A percentile compares a stretch with the other conserved stretches of the same genome.
These are phyloP conservation scores for Chrysoperla carnea DNA, from an alignment of 1,140 invertebrate genomes.

Conservation along the genomic window DNA sequence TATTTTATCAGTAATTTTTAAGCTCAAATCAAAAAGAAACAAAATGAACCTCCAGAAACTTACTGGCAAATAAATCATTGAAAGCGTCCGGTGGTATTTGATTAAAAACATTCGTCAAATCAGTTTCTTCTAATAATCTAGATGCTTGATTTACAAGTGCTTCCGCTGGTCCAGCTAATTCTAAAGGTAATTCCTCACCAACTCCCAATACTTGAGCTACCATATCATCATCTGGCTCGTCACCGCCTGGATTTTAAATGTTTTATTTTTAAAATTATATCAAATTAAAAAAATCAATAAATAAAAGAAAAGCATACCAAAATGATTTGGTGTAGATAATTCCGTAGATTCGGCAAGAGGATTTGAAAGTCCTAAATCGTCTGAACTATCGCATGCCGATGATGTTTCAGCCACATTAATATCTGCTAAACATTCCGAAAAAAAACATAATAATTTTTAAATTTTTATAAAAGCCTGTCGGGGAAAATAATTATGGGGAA, in stretches of 20 bases:
- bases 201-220: slow-evolving; percentile 20
- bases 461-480: too few relatives aligned
- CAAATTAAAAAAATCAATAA: not conserved
- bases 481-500: too few relatives aligned
- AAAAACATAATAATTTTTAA: too few relatives aligned
- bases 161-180: slow-evolving; percentile 12
- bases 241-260: slow-evolving; percentile 8
- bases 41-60: slow-evolving; percentile 4
- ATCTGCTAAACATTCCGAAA: slow-evolving; percentile 23
- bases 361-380: slow-evolving; percentile 22
- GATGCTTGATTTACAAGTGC: slow-evolving; percentile 18
- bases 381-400: slow-evolving; percentile 35
- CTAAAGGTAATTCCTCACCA: slow-evolving; percentile 17
- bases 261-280: slow-evolving; percentile 2
- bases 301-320: slow-evolving; percentile 12
- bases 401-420: slow-evolving; percentile 32
- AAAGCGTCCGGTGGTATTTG: slow-evolving; percentile 83
- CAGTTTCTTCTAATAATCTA: slow-evolving; percentile 57
- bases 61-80: slow-evolving; percentile 71
- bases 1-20: not conserved
- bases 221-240: slow-evolving; percentile 18
- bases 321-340: slow-evolving; percentile 6
- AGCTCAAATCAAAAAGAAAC: slow-evolving; percentile 2
- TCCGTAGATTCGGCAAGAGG: slow-evolving; percentile 8
- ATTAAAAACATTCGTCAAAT: slow-evolving; percentile 75